These are phyloP conservation scores for Orthosia gracilis DNA, from an alignment of 2,888 invertebrate species.

Conservation along the genomic window DNA sequence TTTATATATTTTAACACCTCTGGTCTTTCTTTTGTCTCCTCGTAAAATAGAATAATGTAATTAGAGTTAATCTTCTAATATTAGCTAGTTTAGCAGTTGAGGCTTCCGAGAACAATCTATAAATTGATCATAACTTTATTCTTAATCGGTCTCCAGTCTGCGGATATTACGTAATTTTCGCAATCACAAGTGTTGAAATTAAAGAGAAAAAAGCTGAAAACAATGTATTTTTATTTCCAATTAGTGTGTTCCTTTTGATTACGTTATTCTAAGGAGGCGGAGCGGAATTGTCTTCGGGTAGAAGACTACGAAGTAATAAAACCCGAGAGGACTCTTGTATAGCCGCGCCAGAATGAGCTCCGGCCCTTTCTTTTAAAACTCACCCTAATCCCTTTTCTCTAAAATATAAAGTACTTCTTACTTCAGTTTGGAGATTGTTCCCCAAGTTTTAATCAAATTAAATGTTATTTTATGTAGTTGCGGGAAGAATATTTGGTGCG, in stretches of 20 bases:
- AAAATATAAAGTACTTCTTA: constrained; percentile 64
- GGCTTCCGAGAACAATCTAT: neutral
- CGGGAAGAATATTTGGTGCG: constrained; percentile 44
- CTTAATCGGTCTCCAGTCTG: neutral
- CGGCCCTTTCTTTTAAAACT: constrained; percentile 72
- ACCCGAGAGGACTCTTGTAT: constrained; percentile 65
- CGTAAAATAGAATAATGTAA: neutral
- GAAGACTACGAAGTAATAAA: constrained; percentile 74
- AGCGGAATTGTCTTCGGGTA: constrained; percentile 61
- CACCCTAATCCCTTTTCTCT: constrained; percentile 68
- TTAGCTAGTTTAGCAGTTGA: neutral
- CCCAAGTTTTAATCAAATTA: constrained; percentile 65
- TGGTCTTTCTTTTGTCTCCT: constrained; percentile 5
- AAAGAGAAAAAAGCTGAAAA: constrained; percentile 20
- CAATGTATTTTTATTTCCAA: constrained; percentile 50
- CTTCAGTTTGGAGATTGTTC: constrained; percentile 59
- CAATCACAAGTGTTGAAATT: constrained; percentile 15
- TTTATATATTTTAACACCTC: constrained; percentile 35
- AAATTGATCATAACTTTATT: constrained; percentile 13
- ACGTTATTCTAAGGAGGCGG: constrained; percentile 57
- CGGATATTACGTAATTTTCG: constrained; percentile 25
- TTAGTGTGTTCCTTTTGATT: constrained; percentile 59
- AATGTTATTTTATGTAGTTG: constrained; percentile 48
- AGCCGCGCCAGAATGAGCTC: constrained; percentile 61
- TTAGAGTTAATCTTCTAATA: neutral